Evolutionary conservation across 2,113 vertebrate species (phyloP), one percentile per base, ranked within the genome.

Genomic region (Megaceryle maxima): DNA sequence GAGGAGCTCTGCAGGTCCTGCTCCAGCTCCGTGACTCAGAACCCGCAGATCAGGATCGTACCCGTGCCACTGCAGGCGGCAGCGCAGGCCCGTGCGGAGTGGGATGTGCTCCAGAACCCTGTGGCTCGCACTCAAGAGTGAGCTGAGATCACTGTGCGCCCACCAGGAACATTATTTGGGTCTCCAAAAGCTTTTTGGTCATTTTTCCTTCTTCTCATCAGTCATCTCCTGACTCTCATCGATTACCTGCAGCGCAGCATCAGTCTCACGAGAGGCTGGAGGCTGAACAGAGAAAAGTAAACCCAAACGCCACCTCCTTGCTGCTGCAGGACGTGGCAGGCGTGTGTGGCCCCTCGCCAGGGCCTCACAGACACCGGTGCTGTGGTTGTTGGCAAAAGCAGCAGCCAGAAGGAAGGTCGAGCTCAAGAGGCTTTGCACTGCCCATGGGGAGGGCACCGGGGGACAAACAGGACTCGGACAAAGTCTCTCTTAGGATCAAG

Each of bases 311-410:
- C 13, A 11, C 50, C 50, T 50, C 50, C 50, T 22, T 60, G 18
- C 12, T 31, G 68, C 11, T 4, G 50, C 39, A 67, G 55, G 37
- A 68, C 2, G 1, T 1, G 4, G 51, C 26, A 67, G 35, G 43
- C 1, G 0, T 20, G 0, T 20, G 18, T 4, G 6, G 57, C 24
- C 41, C n/a, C 67, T 63, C 67, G 33, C 48, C 9, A 1, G 59
- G 35, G 46, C 24, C 29, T 29, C 41, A 37, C n/a, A 39, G 50
- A 35, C 13, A 10, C 59, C 22, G 60, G 13, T 67, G 26, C 55
- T 8, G 1, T 7, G 1, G 28, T 22, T 1, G 1, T 48, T 48
- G 53, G 48, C 72, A 46, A 26, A 46, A 64, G 77, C 15, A 55
- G 37, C 8, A 46, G 10, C 31, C 43, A 74, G 68, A 81, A 57